Conservation (phyloP, 2,888 invertebrate species). For the Meiosimyza platycephala region DNA sequence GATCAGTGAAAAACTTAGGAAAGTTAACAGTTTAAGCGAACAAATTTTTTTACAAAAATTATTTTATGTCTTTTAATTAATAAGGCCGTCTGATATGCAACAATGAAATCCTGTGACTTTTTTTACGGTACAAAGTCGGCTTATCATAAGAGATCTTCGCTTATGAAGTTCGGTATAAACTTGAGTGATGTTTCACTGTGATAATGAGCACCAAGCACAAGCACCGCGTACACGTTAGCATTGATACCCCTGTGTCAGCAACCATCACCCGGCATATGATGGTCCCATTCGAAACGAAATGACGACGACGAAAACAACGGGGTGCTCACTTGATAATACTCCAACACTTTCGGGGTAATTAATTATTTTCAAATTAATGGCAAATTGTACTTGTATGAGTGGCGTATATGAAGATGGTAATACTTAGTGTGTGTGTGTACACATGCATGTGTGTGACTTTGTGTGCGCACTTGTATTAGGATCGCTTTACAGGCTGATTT, state of each 20-base stretch:
- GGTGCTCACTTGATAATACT: slow-evolving; percentile 54
- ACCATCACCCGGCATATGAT: neutral
- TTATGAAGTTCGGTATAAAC: slow-evolving; percentile 12
- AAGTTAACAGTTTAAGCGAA: too few relatives aligned
- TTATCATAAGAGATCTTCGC: slow-evolving; percentile 6
- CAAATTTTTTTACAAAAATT: too few relatives aligned
- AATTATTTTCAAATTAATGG: slow-evolving; percentile 57
- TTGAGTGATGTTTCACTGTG: slow-evolving; percentile 40
- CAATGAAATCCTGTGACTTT: neutral
- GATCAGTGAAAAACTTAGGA: too few relatives aligned
- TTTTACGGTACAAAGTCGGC: slow-evolving; percentile 2
- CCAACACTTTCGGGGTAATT: slow-evolving; percentile 54
- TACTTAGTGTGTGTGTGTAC: slow-evolving; percentile 14
- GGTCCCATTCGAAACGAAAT: neutral
- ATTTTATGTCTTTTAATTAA: neutral
- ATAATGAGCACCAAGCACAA: slow-evolving; percentile 38
- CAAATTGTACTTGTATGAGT: slow-evolving; percentile 45
- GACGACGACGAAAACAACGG: neutral
- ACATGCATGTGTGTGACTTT: slow-evolving; percentile 19
- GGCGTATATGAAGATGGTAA: neutral
- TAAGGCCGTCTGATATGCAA: slow-evolving; percentile 6
- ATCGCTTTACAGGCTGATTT: slow-evolving; percentile 50
- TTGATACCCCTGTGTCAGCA: too few relatives aligned
- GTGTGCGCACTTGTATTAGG: slow-evolving; percentile 38
- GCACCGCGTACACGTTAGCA: too few relatives aligned